A percentile compares a stretch with the other conserved stretches of the same genome.
These are phyloP conservation scores for Dasyprocta punctata DNA, from an alignment of 2,113 vertebrate genomes.

Conservation along the genomic window DNA sequence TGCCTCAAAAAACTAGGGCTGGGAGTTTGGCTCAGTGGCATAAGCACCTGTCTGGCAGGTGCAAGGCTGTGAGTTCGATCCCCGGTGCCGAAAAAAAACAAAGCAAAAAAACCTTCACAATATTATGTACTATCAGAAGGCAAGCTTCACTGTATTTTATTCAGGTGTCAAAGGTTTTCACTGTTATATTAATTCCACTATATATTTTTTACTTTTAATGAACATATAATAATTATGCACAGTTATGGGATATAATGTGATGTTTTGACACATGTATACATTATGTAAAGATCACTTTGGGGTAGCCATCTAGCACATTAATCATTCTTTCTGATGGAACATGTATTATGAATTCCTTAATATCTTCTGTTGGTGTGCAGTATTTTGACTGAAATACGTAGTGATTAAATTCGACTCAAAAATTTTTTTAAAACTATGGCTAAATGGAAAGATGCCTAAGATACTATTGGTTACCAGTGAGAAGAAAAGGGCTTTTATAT, in stretches of 20 bases:
- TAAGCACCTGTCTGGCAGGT: no score
- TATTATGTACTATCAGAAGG: not conserved
- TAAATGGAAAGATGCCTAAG: not conserved
- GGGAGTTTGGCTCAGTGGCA: no score
- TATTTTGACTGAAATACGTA: not conserved
- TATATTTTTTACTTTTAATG: not conserved
- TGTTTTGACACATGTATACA: not conserved
- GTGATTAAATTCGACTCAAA: not conserved
- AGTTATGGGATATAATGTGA: not conserved
- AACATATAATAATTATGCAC: not conserved
- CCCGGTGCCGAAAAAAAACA: no score
- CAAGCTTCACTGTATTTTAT: not conserved
- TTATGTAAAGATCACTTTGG: no score
- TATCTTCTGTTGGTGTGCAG: not conserved
- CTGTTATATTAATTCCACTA: not conserved
- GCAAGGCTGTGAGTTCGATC: no score
- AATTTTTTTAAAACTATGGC: not conserved
- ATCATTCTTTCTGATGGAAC: not conserved
- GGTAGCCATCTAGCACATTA: not conserved
- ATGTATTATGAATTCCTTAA: not conserved
- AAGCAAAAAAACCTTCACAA: no score
- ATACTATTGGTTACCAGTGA: not conserved
- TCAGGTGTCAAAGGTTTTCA: not conserved
- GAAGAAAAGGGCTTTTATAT: not conserved
- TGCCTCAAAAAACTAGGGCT: no score